Conservation (phyloP, 2,797 vertebrate genomes). For the Neosilurus mollespiculum region DNA sequence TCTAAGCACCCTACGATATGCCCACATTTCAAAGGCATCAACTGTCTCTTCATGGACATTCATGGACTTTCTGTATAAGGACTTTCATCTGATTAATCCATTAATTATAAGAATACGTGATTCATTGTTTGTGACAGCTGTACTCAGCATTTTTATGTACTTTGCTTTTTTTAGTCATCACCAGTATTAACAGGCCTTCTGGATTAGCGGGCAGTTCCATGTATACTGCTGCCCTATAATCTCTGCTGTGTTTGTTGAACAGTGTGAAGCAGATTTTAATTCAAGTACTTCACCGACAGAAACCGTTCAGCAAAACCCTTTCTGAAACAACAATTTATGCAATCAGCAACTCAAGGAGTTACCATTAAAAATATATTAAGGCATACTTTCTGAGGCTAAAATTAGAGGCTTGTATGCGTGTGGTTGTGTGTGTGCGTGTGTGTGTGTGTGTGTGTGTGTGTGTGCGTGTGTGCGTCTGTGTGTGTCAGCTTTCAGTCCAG, state of each 20-base stretch:
- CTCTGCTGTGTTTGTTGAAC: neutral
- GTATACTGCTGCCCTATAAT: neutral
- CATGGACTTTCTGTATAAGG: no score
- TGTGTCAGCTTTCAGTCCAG: constrained; percentile 12
- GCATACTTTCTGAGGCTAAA: neutral
- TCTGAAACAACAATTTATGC: neutral
- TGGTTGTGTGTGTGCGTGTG: neutral
- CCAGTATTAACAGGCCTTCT: neutral
- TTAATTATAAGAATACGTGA: no score
- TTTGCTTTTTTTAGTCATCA: neutral
- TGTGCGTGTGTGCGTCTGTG: neutral
- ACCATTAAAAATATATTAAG: neutral
- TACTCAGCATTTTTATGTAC: no score
- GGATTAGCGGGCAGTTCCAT: neutral
- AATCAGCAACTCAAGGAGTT: neutral
- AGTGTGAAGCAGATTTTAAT: neutral
- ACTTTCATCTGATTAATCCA: no score
- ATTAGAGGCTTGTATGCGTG: neutral
- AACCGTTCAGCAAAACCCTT: neutral
- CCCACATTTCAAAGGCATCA: no score
- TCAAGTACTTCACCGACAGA: neutral
- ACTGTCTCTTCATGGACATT: no score
- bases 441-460: neutral
- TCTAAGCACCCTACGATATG: no score
- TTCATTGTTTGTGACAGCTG: no score